Base-by-base conservation (phyloP, 2,797 vertebrate species). In the Danionella dracula region DNA sequence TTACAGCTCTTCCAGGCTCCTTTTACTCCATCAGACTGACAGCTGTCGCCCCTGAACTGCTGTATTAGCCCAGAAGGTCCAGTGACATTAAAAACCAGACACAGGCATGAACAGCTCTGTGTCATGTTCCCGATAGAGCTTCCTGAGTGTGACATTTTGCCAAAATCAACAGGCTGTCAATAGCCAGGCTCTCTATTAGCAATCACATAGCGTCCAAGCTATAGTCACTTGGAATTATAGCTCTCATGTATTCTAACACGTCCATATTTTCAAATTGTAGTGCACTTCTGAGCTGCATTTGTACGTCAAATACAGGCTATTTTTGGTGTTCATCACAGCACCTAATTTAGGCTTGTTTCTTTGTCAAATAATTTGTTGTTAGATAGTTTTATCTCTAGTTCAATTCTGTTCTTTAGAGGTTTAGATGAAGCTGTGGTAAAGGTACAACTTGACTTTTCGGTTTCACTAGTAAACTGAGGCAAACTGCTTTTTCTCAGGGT, bases 21-120 rank as follows among this genome's bases (percentile, higher is more conserved):
- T 64, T 59, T 51, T 71, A 71, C 60, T 55, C 50, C 8, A 44
- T 41, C 15, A 34, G 53, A 68, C 59, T 42, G 61, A 67, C 49
- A 73, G 59, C 70, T 72, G 75, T 75, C 70, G 37, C 31, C 55
- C 50, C 58, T 67, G 57, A 69, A 73, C 50, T 15, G 10, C 23
- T 35, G 54, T 61, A 49, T 66, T 73, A 71, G 70, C 37, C 40
- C 32, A 59, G 66, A 53, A 53, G 64, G 59, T 75, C 70, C 55
- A 46, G 40, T 75, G 77, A 75, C 74, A 79, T 80, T 71, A 75
- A 78, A 78, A 64, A 68, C 50, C 58, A 63, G 59, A 46, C 53
- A 16, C 35, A 58, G 64, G 58, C 49, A 44, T 70, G 70, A 46
- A 53, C 41, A 74, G 44, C 58, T 23, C 19, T 63, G 46, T 48